Percentiles rank a stretch among this genome's conserved stretches.
phyloP scores from a whole-genome alignment of 1,140 invertebrate species.

The Meteorus sp. region DNA sequence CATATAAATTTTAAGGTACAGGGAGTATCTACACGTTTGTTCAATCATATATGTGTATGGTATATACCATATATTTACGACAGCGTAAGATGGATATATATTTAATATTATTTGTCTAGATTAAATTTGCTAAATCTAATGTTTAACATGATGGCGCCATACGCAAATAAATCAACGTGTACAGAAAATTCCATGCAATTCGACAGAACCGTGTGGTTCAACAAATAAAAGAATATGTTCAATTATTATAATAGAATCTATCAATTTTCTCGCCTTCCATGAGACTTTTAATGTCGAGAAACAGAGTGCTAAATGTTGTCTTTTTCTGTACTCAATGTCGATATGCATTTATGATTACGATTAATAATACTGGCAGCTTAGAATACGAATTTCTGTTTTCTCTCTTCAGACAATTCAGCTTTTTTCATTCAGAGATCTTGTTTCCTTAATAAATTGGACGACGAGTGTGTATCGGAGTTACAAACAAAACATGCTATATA shows the following conservation, averaged over 20 bases:
- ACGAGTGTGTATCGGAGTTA: not conserved
- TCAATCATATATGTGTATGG: too few species aligned
- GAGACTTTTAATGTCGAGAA: too few species aligned
- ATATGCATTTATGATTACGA: conserved; percentile 53
- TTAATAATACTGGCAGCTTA: conserved; percentile 56
- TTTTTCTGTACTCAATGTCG: conserved; percentile 42
- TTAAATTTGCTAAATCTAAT: conserved; percentile 23
- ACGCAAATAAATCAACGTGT: conserved; percentile 41
- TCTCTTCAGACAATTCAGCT: not conserved
- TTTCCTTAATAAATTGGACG: not conserved
- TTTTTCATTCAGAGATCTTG: not conserved
- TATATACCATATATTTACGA: conserved; percentile 36
- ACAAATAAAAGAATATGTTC: too few species aligned
- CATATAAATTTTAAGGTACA: conserved; percentile 54
- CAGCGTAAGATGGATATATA: conserved; percentile 30
- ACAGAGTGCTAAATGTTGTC: conserved; percentile 2
- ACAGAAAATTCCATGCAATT: conserved; percentile 26
- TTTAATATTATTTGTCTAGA: conserved; percentile 16
- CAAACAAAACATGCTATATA: conserved; percentile 17
- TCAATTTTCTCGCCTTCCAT: too few species aligned
- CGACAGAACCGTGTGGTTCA: too few species aligned
- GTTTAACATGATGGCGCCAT: conserved; percentile 40
- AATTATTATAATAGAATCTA: too few species aligned
- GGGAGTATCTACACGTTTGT: conserved; percentile 51
- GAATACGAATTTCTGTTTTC: conserved; percentile 35